These are phyloP conservation scores for Turritopsis rubra DNA, from an alignment of 30 jellyfish, hydroid and myxozoan species.

Conservation along the genomic window DNA sequence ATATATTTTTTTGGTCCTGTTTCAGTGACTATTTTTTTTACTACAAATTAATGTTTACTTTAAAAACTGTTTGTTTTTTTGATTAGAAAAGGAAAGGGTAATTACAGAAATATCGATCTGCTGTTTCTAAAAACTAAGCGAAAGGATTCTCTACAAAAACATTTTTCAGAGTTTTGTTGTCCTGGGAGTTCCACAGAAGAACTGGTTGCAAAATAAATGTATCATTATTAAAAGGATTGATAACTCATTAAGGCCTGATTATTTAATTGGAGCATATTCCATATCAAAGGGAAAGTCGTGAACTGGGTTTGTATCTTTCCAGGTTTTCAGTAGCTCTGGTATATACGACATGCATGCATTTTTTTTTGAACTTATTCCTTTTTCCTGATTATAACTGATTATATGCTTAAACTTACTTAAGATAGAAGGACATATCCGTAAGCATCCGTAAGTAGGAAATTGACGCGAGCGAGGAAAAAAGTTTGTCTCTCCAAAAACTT, in stretches of 20 bases:
- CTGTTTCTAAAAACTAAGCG: background rate
- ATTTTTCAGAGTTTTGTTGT: background rate
- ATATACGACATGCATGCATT: too few relatives aligned
- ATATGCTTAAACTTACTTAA: background rate
- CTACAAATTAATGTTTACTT: background rate
- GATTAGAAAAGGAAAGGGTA: background rate
- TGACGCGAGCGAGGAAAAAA: background rate
- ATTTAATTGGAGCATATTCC: background rate
- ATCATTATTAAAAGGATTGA: background rate
- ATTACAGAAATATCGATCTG: background rate
- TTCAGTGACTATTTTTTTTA: too few relatives aligned
- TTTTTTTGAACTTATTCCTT: too few relatives aligned
- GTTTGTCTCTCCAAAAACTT: too few relatives aligned
- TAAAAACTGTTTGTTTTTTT: background rate
- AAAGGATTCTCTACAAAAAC: background rate
- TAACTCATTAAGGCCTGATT: background rate
- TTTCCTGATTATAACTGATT: background rate
- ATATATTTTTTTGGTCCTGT: too few relatives aligned
- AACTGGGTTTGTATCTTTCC: background rate
- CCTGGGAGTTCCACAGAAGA: background rate
- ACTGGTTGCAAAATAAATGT: background rate
- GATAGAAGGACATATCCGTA: background rate
- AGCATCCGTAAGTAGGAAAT: background rate
- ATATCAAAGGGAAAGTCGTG: background rate
- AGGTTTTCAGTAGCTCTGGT: background rate